Evolutionary conservation across 2,113 vertebrate genomes (phyloP).

Genomic region (Ailuropoda melanoleuca): DNA sequence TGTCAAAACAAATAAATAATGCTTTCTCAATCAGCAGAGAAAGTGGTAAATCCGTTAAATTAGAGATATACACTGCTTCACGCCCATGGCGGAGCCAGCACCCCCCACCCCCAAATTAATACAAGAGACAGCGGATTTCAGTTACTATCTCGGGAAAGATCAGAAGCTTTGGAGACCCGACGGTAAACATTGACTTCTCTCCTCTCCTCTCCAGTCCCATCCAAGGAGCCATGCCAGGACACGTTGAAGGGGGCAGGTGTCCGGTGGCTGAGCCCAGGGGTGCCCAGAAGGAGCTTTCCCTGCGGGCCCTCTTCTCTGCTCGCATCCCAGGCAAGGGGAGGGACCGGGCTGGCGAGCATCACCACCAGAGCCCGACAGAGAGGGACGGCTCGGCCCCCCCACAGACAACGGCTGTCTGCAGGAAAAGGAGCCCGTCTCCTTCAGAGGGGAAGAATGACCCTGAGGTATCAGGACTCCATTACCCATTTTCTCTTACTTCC

Average conservation of each 20-base stretch:
- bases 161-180: conserved; percentile 51
- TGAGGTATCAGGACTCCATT: background rate
- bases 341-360: fast-evolving
- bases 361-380: background rate
- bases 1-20: conserved; percentile 87
- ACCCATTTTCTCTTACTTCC: background rate
- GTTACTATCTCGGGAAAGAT: conserved; percentile 57
- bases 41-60: conserved; percentile 80
- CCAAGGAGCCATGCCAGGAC: background rate
- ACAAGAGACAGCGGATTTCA: conserved; percentile 75
- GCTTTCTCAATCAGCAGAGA: conserved; percentile 80
- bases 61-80: conserved; percentile 75
- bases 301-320: background rate
- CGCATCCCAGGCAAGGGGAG: background rate
- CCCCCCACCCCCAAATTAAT: background rate
- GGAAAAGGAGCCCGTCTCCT: background rate
- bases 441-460: background rate
- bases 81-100: conserved; percentile 67
- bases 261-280: background rate
- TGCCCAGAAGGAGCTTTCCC: background rate
- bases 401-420: background rate
- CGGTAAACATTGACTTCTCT: background rate
- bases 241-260: background rate
- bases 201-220: background rate
- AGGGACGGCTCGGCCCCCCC: background rate